Percentiles rank a stretch among this genome's conserved stretches.
These are phyloP conservation scores for Platycheirus albimanus DNA, from an alignment of 2,888 invertebrate genomes.

Conservation along the genomic window DNA sequence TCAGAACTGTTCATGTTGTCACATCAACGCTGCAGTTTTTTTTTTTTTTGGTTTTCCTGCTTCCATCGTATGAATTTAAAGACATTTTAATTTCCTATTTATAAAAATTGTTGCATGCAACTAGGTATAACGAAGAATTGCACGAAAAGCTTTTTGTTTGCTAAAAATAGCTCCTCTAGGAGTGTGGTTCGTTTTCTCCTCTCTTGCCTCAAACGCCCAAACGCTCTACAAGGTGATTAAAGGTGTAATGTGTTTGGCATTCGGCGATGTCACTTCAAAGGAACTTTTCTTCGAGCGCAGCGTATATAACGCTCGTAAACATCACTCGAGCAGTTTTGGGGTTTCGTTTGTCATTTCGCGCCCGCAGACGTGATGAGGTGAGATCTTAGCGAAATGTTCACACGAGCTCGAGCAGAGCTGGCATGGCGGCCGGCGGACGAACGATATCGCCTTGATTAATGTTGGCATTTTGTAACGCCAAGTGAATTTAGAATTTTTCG, in stretches of 20 bases:
- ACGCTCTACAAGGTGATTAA: constrained; percentile 68
- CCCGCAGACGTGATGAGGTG: constrained; percentile 71
- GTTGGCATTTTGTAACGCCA: constrained; percentile 72
- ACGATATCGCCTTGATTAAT: constrained; percentile 67
- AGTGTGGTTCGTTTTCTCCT: constrained; percentile 12
- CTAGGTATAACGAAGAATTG: constrained; percentile 20
- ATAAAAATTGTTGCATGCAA: constrained; percentile 12
- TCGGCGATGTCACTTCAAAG: constrained; percentile 68
- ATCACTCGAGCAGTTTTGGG: constrained; percentile 57
- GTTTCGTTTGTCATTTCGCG: constrained; percentile 68
- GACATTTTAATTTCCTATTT: constrained; percentile 46
- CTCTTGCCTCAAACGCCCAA: constrained; percentile 20
- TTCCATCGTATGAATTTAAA: background rate
- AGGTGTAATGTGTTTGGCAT: constrained; percentile 73
- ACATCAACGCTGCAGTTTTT: constrained; percentile 64
- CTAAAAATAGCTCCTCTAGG: constrained; percentile 36
- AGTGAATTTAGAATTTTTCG: constrained; percentile 64
- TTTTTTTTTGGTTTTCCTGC: constrained; percentile 1
- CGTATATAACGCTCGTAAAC: background rate
- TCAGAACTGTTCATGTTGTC: constrained; percentile 72
- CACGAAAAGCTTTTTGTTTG: constrained; percentile 55
- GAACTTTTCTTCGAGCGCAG: background rate
- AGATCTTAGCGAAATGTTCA: constrained; percentile 73
- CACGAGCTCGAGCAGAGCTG: constrained; percentile 42
- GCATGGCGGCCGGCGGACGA: constrained; percentile 43